Evolutionary conservation across 1,140 invertebrate genomes (phyloP).

Genomic region (Drosophila malerkotliana): DNA sequence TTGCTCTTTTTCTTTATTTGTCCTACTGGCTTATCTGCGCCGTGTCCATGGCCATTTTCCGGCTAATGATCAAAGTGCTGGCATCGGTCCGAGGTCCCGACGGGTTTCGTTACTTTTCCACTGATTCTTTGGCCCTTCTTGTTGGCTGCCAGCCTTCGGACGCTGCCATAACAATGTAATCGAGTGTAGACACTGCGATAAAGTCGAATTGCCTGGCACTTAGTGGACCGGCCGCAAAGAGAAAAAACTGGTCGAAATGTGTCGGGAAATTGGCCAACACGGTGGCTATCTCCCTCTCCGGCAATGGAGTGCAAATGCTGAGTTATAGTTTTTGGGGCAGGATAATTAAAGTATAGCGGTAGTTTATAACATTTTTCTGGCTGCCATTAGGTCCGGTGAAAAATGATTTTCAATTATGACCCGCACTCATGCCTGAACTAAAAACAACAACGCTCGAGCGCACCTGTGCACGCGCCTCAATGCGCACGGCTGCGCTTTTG

Average conservation of each 20-base stretch:
- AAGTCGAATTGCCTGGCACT: constrained; percentile 59
- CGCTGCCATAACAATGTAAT: constrained; percentile 67
- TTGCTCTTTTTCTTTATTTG: constrained; percentile 23
- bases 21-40: constrained; percentile 51
- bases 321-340: constrained; percentile 51
- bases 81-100: constrained; percentile 16
- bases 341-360: constrained; percentile 35
- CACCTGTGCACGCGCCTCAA: constrained; percentile 76
- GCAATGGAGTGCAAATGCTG: constrained; percentile 53
- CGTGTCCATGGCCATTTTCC: constrained; percentile 56
- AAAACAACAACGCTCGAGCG: constrained; percentile 51
- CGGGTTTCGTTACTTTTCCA: constrained; percentile 30
- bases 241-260: constrained; percentile 29
- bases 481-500: constrained; percentile 76
- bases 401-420: constrained; percentile 73
- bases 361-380: constrained; percentile 28
- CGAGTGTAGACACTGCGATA: constrained; percentile 71
- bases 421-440: constrained; percentile 32
- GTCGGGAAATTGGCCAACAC: constrained; percentile 55
- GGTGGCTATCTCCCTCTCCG: constrained; percentile 7
- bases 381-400: constrained; percentile 52
- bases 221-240: constrained; percentile 16
- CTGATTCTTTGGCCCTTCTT: constrained; percentile 5
- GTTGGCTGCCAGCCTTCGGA: constrained; percentile 35
- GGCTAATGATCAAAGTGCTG: constrained; percentile 72